Base-by-base conservation (phyloP, 2,113 vertebrate genomes). In the Poeciliopsis turrubarensis region DNA sequence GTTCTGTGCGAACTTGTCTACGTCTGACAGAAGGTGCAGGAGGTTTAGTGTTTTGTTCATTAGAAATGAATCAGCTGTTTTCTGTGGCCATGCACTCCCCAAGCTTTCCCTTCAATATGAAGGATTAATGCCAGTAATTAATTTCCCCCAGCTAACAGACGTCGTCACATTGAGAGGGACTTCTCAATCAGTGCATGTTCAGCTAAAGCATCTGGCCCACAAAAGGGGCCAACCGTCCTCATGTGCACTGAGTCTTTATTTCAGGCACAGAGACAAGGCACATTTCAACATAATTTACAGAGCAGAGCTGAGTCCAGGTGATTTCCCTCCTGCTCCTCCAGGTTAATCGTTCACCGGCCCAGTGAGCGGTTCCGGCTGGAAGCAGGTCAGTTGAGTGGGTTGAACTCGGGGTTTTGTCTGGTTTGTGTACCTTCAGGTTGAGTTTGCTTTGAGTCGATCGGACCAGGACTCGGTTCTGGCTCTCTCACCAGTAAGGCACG, bases 401-500 rank as follows among this genome's bases (percentile, higher is more conserved):
- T 73, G 67, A 76, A 79, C 71, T 68, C 27, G 3, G 22, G 63
- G 62, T 62, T 80, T 27, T 72, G 39, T 61, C 47, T 66, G 74
- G n/a, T 72, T 74, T 66, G 60, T 66, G 60, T 34, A 64, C 68
- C 29, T 44, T 41, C 74, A 13, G 66, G 12, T 77, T 62, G 27
- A 27, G 68, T 63, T 71, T 15, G 67, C 51, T 57, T 14, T 72
- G 61, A 70, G 62, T 70, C 71, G 34, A 65, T 34, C 34, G 1
- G 37, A 44, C 51, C 60, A 22, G 44, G 41, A 62, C 67, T 75
- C 69, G 19, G 65, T 65, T 41, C 51, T 34, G 62, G 1, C 19
- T 1, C 10, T 22, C 70, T 96, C 94, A 99, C 96, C 97, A 96
- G 60, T 98, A 98, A 54, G 97, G 95, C 85, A 92, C 92, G 0